Evolutionary conservation across 2,888 invertebrate genomes (phyloP), one percentile per base, ranked within the genome.

Genomic region (Erpobdella octoculata): DNA sequence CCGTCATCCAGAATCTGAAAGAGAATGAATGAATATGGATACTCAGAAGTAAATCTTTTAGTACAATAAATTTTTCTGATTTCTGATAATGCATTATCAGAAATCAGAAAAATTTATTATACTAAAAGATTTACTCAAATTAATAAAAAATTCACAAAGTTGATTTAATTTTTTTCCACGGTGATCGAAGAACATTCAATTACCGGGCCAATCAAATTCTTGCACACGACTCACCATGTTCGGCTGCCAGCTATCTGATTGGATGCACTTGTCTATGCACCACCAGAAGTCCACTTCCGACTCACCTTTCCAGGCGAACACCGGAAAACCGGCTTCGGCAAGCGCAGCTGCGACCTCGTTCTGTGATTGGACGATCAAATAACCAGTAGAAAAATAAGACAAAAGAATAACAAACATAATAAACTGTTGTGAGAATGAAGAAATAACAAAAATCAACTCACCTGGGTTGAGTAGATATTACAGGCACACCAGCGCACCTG

Each of bases 291-390:
- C 98, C 80, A 97, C 97, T 78, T 99, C 97, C 2, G 96, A 95
- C 86, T 98, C 97, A 18, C 98, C 98, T 85, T 98, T 99, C 98
- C 98, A 98, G 0, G 98, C 98, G 83, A 91, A 99, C 35, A 99
- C 95, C 8, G 97, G 91, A 46, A 96, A 88, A 31, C 96, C 96
- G 28, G 88, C 86, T 75, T 90, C 90, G 1, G 97, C 98, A 76
- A 98, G 91, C 12, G 98, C 97, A 0, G 98, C 97, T 5, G 98
- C 98, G 4, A 98, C 97, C 85, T 96, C 95, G 82, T 97, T 96
- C 89, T 95, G 78, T 18, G 5, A 35, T 1, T 31, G 33, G 33
- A 61, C 21, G 18, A 8, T 3, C 3, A 5, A 62, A 62, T 31
- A 62, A 9, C 25, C 31, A 62, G n/a, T 33, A 8, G 8, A n/a